A percentile compares a stretch with the other conserved stretches of the same genome.
Evolutionary conservation across 2,888 invertebrate species (phyloP).

Genomic region (Leptodirus hochenwartii): DNA sequence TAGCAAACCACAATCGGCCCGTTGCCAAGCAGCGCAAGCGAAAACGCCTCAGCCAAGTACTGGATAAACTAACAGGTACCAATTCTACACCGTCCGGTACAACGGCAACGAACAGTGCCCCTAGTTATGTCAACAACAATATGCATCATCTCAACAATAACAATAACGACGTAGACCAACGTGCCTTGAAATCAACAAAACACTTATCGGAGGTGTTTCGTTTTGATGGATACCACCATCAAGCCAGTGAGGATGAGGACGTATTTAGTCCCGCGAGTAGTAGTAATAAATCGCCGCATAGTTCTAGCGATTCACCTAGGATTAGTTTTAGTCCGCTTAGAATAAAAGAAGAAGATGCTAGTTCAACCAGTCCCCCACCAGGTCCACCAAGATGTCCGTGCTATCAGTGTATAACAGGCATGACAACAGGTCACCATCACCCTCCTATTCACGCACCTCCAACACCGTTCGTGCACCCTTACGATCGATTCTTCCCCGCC

Average conservation of each 20-base stretch:
- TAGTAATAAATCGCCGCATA: slow-evolving; percentile 34
- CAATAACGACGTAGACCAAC: slow-evolving; percentile 19
- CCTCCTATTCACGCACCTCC: too few relatives aligned
- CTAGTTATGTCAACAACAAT: slow-evolving; percentile 30
- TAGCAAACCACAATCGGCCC: slow-evolving; percentile 38
- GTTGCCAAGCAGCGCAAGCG: slow-evolving; percentile 56
- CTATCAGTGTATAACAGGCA: slow-evolving; percentile 25
- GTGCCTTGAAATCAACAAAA: slow-evolving; percentile 20
- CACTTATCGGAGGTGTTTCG: slow-evolving; percentile 31
- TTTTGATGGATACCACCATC: slow-evolving; percentile 23
- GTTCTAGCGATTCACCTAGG: slow-evolving; percentile 33
- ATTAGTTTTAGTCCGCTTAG: slow-evolving; percentile 36
- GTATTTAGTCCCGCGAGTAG: slow-evolving; percentile 38
- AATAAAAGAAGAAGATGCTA: slow-evolving; percentile 31
- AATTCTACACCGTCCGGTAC: slow-evolving; percentile 15
- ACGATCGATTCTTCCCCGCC: slow-evolving; percentile 32
- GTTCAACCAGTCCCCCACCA: slow-evolving; percentile 23
- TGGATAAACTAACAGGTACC: slow-evolving; percentile 50
- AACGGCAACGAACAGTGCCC: slow-evolving; percentile 19
- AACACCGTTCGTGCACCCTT: slow-evolving; percentile 25
- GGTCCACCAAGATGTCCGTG: slow-evolving; percentile 23
- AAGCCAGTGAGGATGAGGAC: slow-evolving; percentile 35
- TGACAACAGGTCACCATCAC: slow-evolving; percentile 23
- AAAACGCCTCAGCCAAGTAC: slow-evolving; percentile 59
- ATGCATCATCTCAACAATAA: slow-evolving; percentile 25